Evolutionary conservation across 35 echinoderm and acorn worm species (phyloP).

Genomic region (Heliocidaris erythrogramma): DNA sequence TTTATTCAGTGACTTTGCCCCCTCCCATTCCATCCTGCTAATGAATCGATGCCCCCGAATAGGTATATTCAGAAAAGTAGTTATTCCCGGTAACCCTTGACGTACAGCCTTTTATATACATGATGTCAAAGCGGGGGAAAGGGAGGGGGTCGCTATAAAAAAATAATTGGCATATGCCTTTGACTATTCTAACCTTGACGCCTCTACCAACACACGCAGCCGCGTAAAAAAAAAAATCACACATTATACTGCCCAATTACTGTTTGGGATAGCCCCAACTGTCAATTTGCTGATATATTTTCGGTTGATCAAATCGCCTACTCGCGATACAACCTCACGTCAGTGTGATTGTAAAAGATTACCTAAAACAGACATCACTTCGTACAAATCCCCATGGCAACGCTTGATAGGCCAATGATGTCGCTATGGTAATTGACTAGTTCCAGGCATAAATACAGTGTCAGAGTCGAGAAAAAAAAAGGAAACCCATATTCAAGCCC

Average conservation of each 20-base stretch:
- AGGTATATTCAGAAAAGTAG: no score
- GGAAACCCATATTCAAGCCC: no score
- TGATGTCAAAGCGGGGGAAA: neutral
- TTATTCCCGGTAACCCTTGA: no score
- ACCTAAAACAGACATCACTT: neutral
- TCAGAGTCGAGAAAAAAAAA: neutral
- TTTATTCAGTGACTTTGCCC: no score
- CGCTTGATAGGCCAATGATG: neutral
- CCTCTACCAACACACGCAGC: neutral
- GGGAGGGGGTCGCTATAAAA: neutral
- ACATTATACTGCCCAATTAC: neutral
- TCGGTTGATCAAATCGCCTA: slow-evolving; percentile 1
- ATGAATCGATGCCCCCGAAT: no score
- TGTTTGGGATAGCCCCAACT: neutral
- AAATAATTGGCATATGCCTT: neutral
- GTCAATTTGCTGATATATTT: neutral
- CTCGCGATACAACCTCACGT: neutral
- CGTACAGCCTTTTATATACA: no score
- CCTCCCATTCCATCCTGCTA: no score
- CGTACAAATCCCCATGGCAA: neutral
- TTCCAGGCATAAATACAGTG: neutral
- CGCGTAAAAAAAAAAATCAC: neutral
- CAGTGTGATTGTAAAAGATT: neutral
- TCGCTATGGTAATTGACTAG: neutral
- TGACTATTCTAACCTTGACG: neutral